phyloP scores from a whole-genome alignment of 1,140 invertebrate species.

The Platorchestia sp. region DNA sequence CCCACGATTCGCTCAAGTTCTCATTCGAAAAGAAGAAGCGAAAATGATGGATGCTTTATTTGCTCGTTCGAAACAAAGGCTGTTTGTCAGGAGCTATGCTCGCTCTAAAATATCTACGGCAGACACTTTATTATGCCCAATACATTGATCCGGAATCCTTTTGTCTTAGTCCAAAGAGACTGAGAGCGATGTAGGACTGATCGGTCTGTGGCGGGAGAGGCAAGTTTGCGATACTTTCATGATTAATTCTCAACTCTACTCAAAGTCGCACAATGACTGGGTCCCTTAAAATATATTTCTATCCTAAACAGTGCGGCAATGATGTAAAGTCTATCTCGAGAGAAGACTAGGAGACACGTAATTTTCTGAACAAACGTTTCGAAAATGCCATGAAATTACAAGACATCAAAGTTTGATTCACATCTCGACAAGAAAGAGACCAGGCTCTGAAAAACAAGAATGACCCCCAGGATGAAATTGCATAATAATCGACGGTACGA shows the following conservation, averaged over 20 bases:
- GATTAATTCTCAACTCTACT: not conserved
- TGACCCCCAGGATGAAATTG: not conserved
- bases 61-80: constrained; percentile 45
- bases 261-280: not conserved
- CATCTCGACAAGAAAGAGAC: not conserved
- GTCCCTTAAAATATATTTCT: not conserved
- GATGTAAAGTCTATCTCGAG: not conserved
- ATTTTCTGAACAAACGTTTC: not conserved
- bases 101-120: constrained; percentile 42
- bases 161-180: constrained; percentile 30
- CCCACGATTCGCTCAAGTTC: not conserved
- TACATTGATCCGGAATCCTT: constrained; percentile 39
- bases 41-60: constrained; percentile 21
- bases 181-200: not conserved
- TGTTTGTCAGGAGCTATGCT: constrained; percentile 15
- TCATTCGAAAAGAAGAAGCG: not conserved
- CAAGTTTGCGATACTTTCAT: not conserved
- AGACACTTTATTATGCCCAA: constrained; percentile 51
- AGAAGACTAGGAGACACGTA: not conserved
- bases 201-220: not conserved
- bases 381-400: not conserved
- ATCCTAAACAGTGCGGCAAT: not conserved
- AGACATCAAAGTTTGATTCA: not conserved
- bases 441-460: not conserved
- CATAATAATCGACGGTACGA: not conserved